A percentile compares a stretch with the other conserved stretches of the same genome.
Conservation (phyloP, 2,797 vertebrate species). For the Chaetophractus vellerosus region DNA sequence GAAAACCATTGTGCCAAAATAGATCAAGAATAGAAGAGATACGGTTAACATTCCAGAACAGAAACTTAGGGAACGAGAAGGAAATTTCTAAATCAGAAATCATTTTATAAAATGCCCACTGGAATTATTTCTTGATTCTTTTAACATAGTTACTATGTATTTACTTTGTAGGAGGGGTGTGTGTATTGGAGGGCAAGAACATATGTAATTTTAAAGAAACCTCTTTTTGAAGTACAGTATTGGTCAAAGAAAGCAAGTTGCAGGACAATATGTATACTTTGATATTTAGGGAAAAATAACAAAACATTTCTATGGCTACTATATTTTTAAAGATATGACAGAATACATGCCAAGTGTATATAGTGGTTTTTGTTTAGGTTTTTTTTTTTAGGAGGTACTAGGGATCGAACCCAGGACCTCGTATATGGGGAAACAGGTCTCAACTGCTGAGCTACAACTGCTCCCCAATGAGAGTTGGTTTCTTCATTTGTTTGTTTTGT, state of each 20-base stretch:
- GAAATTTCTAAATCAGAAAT: constrained; percentile 56
- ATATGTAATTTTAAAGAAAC: not conserved
- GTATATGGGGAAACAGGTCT: too few species aligned
- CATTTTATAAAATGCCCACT: not conserved
- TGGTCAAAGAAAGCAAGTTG: constrained; percentile 53
- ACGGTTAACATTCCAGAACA: constrained; percentile 2
- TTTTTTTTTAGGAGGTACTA: too few species aligned
- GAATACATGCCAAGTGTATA: not conserved
- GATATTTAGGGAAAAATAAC: constrained; percentile 12
- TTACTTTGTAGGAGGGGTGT: not conserved
- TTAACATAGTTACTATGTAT: not conserved
- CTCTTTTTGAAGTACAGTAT: not conserved
- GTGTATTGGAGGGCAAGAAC: not conserved
- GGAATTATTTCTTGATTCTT: not conserved
- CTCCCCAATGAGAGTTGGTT: too few species aligned
- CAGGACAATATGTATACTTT: not conserved
- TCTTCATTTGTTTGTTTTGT: too few species aligned
- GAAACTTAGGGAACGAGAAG: constrained; percentile 15
- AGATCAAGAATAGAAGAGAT: constrained; percentile 22
- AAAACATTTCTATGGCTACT: constrained; percentile 2
- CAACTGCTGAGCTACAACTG: too few species aligned
- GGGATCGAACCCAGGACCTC: too few species aligned
- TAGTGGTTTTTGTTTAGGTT: too few species aligned
- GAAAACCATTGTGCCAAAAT: not conserved
- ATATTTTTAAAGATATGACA: not conserved